A percentile compares a stretch with the other conserved stretches of the same genome.
These are phyloP conservation scores for Pollachius pollachius DNA, from an alignment of 2,113 vertebrate genomes.

Conservation along the genomic window DNA sequence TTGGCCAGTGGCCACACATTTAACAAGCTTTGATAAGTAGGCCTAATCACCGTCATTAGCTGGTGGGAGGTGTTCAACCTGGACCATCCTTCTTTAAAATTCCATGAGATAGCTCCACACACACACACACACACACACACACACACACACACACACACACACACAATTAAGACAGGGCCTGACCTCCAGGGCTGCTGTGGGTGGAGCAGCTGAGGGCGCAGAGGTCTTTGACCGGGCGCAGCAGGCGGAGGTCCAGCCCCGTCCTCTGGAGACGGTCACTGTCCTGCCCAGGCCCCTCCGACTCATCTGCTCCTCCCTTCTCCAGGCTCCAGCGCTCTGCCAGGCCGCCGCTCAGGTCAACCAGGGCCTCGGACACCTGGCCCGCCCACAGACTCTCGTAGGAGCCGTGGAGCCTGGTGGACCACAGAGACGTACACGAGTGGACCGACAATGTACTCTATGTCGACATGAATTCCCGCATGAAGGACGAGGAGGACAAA, in stretches of 20 bases:
- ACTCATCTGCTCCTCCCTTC: constrained; percentile 29
- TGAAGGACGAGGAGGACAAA: too few species aligned
- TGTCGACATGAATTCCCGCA: too few species aligned
- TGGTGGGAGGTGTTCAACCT: too few species aligned
- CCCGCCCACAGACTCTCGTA: constrained; percentile 94
- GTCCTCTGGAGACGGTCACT: constrained; percentile 50
- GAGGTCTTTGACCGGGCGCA: constrained; percentile 77
- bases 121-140: too few species aligned
- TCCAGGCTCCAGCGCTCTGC: constrained; percentile 84
- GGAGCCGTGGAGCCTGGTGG: constrained; percentile 82
- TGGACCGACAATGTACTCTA: too few species aligned
- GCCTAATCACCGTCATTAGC: too few species aligned
- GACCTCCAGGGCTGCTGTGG: constrained; percentile 79
- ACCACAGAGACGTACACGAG: background rate
- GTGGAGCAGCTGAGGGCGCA: constrained; percentile 89
- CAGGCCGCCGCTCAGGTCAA: constrained; percentile 89
- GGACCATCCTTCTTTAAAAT: too few species aligned
- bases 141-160: too few species aligned
- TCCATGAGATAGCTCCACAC: too few species aligned
- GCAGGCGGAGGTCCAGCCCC: constrained; percentile 70
- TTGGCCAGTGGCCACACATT: too few species aligned
- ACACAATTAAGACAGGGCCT: constrained; percentile 4
- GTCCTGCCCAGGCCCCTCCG: constrained; percentile 46
- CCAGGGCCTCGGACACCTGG: constrained; percentile 90
- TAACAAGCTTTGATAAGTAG: too few species aligned